These are phyloP conservation scores for Apostichopus japonicus DNA, from an alignment of 35 echinoderm and acorn worm genomes.

Conservation along the genomic window DNA sequence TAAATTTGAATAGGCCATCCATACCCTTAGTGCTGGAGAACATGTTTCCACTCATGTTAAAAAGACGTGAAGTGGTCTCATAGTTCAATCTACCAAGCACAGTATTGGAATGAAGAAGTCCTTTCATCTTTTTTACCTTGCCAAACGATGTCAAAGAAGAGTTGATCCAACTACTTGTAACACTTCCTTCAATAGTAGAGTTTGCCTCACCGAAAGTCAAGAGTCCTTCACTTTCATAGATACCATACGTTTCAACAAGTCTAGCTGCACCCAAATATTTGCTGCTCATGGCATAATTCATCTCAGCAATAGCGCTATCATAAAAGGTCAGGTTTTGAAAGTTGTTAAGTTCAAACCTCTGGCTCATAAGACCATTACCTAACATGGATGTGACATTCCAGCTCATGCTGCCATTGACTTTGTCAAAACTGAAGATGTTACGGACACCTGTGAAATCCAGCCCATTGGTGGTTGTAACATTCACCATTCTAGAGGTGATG, in stretches of 20 bases:
- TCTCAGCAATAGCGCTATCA: constrained; percentile 2
- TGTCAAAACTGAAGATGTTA: constrained; percentile 36
- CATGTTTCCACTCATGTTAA: constrained; percentile 31
- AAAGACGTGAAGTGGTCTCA: not conserved
- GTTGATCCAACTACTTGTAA: constrained; percentile 9
- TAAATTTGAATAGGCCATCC: constrained; percentile 24
- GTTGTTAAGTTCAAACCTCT: constrained; percentile 52
- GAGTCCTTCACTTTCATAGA: not conserved
- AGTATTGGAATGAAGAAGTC: not conserved
- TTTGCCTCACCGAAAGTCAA: constrained; percentile 24
- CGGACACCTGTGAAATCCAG: constrained; percentile 56
- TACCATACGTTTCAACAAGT: constrained; percentile 14
- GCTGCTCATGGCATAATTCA: not conserved
- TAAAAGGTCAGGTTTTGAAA: constrained; percentile 50
- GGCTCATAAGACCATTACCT: constrained; percentile 25
- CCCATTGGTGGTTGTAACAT: constrained; percentile 53
- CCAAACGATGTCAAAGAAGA: constrained; percentile 9
- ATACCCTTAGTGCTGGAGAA: not conserved
- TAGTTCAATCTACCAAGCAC: not conserved
- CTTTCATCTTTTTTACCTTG: constrained; percentile 27
- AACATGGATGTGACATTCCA: constrained; percentile 53
- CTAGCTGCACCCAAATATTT: constrained; percentile 21
- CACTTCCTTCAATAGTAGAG: not conserved
- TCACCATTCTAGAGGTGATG: constrained; percentile 38
- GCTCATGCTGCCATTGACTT: constrained; percentile 57